Evolutionary conservation across 1,140 invertebrate species (phyloP), one percentile per base, ranked within the genome.

Genomic region (Lordiphosa mommai): DNA sequence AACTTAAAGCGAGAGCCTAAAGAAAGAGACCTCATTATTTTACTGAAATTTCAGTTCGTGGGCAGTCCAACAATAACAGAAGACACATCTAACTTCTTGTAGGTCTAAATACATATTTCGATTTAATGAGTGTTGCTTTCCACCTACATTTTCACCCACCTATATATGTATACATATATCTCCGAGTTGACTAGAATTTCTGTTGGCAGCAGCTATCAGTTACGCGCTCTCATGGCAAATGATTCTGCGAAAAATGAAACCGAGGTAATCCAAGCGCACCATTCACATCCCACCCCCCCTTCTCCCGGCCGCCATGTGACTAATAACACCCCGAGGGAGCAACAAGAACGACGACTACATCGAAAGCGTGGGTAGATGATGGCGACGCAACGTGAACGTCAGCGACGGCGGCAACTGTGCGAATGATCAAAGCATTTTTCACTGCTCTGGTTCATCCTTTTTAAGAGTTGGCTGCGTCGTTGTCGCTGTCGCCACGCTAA

Each of bases 251-350:
- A 63, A 72, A 63, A 43, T 51, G 66, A 71, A 76, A 60, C 61
- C 71, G 48, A 34, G 40, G 63, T 29, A 43, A 43, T 43, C 44
- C 34, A 70, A 70, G 66, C 66, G 61, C 20, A 65, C 33, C 23
- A 27, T 27, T 53, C 55, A 20, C 51, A 61, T 50, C 33, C 46
- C 49, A 17, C 47, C 12, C 40, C 7, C 30, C 27, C 5, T 27
- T 34, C 13, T 9, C 17, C 9, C 14, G 9, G 2, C 10, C 9
- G 10, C 3, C 70, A 77, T 72, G 68, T 80, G 82, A 84, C 82
- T 86, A 86, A 86, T 86, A 82, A 86, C 76, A 64, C 71, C 82
- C 82, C 68, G 44, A 77, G 76, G 82, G 71, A 86, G 52, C 47
- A 55, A 47, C 60, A 32, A 59, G 37, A 32, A 37, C 27, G 36